Evolutionary conservation across 2,113 vertebrate genomes (phyloP).

Genomic region (Alexandromys fortis): DNA sequence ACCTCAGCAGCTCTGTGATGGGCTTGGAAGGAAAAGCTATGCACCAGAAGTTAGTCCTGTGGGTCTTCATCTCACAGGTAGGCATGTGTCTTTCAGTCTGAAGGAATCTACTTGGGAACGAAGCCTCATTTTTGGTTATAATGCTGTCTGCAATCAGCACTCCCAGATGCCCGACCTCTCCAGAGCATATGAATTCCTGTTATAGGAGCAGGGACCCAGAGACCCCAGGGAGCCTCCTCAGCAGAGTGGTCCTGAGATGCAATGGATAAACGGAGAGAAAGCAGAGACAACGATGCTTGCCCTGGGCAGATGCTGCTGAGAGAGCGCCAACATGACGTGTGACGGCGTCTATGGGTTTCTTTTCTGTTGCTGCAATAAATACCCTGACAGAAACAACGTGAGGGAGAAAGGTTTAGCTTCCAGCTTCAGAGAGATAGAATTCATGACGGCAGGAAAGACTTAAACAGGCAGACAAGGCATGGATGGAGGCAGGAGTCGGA

Average conservation of each 20-base stretch:
- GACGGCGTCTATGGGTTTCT: neutral
- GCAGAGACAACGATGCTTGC: neutral
- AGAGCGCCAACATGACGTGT: neutral
- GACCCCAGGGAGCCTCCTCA: neutral
- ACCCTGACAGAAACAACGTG: neutral
- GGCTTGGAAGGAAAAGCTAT: neutral
- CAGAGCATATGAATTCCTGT: neutral
- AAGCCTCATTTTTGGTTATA: neutral
- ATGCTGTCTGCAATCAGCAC: neutral
- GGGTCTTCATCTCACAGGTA: neutral
- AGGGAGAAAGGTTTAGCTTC: neutral
- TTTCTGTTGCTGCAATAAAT: neutral
- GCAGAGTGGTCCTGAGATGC: neutral
- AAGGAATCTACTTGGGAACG: neutral
- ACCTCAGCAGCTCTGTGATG: neutral
- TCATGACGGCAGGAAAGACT: neutral
- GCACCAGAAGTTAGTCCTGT: neutral
- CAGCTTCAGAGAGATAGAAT: neutral
- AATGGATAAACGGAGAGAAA: neutral
- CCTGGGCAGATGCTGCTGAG: neutral
- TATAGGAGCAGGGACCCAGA: neutral
- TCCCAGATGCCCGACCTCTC: neutral
- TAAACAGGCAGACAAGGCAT: neutral
- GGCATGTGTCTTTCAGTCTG: neutral
- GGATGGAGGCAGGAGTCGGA: neutral